These are phyloP conservation scores for Drosophila pallidifrons DNA, from an alignment of 1,140 invertebrate species.

Conservation along the genomic window DNA sequence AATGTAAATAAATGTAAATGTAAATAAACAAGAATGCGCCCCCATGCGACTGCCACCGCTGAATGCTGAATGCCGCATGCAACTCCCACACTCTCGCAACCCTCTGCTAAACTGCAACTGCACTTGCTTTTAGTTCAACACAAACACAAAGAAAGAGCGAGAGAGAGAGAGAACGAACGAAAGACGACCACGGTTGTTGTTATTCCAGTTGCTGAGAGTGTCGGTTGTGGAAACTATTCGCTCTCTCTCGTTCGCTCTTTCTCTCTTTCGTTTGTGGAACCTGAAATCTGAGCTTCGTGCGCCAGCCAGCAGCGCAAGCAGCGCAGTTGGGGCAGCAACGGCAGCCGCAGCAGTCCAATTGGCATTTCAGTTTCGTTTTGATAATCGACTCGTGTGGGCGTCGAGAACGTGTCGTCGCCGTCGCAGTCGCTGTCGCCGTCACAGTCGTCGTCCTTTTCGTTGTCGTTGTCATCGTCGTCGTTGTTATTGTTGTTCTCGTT, in stretches of 20 bases:
- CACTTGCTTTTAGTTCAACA: conserved; percentile 17
- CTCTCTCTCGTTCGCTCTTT: conserved; percentile 10
- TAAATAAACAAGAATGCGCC: conserved; percentile 79
- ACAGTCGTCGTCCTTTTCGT: conserved; percentile 19
- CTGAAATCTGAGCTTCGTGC: conserved; percentile 77
- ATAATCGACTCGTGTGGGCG: conserved; percentile 72
- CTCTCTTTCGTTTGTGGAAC: conserved; percentile 52
- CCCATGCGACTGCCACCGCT: conserved; percentile 49
- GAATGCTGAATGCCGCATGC: conserved; percentile 26
- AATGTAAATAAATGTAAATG: conserved; percentile 65
- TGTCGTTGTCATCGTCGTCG: conserved; percentile 26
- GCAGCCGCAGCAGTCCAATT: conserved; percentile 44
- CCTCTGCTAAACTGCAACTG: conserved; percentile 28
- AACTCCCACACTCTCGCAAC: conserved; percentile 22
- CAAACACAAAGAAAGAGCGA: background rate
- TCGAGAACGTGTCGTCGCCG: conserved; percentile 36
- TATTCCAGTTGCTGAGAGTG: conserved; percentile 49
- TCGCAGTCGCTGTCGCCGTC: conserved; percentile 24
- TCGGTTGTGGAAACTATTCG: conserved; percentile 53
- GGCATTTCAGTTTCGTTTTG: conserved; percentile 64
- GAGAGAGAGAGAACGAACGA: background rate
- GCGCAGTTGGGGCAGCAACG: conserved; percentile 41
- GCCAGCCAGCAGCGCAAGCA: conserved; percentile 37
- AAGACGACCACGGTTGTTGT: conserved; percentile 41
- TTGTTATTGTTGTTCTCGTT: conserved; percentile 24